These are phyloP conservation scores for Trichoplusia ni DNA, from an alignment of 1,140 invertebrate genomes.

Conservation along the genomic window DNA sequence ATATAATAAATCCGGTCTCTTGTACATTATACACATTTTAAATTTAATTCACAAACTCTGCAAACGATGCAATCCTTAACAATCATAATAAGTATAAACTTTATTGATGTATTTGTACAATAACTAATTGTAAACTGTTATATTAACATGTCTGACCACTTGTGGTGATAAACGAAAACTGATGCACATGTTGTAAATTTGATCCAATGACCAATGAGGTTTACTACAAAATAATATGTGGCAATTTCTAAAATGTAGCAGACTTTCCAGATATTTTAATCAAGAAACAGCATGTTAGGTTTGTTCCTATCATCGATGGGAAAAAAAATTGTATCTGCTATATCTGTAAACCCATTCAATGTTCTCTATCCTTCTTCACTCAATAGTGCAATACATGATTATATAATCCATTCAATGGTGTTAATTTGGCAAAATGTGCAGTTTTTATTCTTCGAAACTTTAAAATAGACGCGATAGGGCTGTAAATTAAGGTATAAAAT, in stretches of 20 bases:
- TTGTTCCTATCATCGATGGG: too few relatives aligned
- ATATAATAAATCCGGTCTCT: background rate
- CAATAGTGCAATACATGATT: slow-evolving; percentile 70
- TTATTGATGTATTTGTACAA: background rate
- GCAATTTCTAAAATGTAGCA: too few relatives aligned
- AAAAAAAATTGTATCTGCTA: too few relatives aligned
- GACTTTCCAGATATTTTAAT: too few relatives aligned
- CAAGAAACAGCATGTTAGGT: too few relatives aligned
- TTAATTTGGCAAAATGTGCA: slow-evolving; percentile 59
- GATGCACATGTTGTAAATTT: background rate
- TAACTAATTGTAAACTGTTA: background rate
- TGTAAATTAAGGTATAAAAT: slow-evolving; percentile 72
- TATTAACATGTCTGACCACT: background rate
- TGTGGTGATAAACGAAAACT: background rate
- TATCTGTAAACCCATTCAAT: slow-evolving; percentile 3
- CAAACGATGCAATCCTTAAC: background rate
- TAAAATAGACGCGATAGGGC: slow-evolving; percentile 60
- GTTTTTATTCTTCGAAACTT: slow-evolving; percentile 53
- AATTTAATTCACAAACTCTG: slow-evolving; percentile 8
- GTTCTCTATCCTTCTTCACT: slow-evolving; percentile 3
- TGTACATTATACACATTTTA: slow-evolving; percentile 6
- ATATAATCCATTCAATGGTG: slow-evolving; percentile 69
- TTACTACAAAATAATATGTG: background rate
- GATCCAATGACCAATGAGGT: background rate
- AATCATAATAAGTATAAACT: background rate